phyloP scores from a whole-genome alignment of 2,888 invertebrate genomes.

The Mesorhabditis sp. region DNA sequence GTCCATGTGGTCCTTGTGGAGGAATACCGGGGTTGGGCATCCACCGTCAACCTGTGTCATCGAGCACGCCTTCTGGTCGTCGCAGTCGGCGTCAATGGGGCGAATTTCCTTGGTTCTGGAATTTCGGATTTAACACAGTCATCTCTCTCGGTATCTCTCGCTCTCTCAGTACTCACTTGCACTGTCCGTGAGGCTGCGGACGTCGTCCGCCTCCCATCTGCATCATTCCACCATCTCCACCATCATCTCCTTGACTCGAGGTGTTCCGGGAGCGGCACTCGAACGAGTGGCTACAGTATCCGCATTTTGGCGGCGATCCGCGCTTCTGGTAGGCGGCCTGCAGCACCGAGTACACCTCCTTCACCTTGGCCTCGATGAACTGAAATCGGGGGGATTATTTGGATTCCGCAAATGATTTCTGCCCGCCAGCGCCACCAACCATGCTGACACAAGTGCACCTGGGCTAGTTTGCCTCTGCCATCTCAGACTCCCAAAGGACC shows the following conservation, averaged over 20 bases:
- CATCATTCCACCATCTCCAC: neutral
- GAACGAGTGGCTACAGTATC: neutral
- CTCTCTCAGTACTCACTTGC: neutral
- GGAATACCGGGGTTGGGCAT: neutral
- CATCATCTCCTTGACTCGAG: neutral
- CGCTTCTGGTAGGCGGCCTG: conserved; percentile 2
- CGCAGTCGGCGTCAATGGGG: conserved; percentile 5
- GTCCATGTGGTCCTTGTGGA: neutral
- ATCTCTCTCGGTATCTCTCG: neutral
- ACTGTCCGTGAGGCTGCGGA: neutral
- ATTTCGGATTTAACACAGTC: neutral
- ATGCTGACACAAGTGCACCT: no score
- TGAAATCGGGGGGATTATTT: neutral
- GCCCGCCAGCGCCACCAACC: no score
- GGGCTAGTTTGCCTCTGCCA: no score
- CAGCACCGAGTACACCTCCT: neutral
- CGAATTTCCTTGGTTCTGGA: conserved; percentile 1
- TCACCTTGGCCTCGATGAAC: neutral
- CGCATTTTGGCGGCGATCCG: neutral
- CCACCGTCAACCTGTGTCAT: neutral
- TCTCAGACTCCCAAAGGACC: no score
- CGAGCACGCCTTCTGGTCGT: neutral
- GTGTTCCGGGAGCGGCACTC: neutral
- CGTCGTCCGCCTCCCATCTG: neutral
- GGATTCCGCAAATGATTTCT: neutral